Evolutionary conservation across 2,888 invertebrate species (phyloP), one percentile per base, ranked within the genome.

Genomic region (Sarcophaga caerulescens): DNA sequence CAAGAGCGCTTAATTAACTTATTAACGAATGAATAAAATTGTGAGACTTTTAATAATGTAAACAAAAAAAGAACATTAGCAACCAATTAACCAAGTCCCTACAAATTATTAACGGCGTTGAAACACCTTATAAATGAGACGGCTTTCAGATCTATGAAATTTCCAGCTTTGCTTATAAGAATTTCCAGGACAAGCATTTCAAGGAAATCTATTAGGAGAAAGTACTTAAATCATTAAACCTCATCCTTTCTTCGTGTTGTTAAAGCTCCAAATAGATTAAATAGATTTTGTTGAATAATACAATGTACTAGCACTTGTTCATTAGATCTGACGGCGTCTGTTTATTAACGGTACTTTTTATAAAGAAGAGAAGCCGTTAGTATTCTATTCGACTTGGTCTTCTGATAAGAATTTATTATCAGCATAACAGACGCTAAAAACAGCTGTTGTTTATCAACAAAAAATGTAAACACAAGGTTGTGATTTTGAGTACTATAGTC

Each of bases 401-500:
- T 52, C 52, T 52, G 17, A 52, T 14, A 52, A 52, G 52, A 52
- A 52, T 52, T 14, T 52, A 17, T 52, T 52, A 14, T 6, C 45
- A 66, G 23, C 19, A 63, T 0, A 25, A 21, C 19, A 66, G n/a
- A 8, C 11, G 19, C 45, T 10, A 66, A 65, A 45, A 66, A 19
- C 66, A 66, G 66, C 66, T 66, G 66, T 66, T 66, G 45, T 66
- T 66, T 66, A 19, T 66, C 35, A 66, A 66, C 66, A 66, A 66
- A n/a, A 8, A 66, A 45, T 45, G 66, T 66, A 66, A 44, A 66
- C n/a, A 66, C n/a, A 66, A 14, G 19, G 66, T 66, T 66, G 65
- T 11, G 44, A 0, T 66, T 66, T 66, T n/a, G 1, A 4, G 44
- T 44, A 44, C 10, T 44, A 0, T 12, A n/a, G 35, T 44, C 11